These are phyloP conservation scores for Halcyon smyrnensis DNA, from an alignment of 2,797 vertebrate genomes.

Conservation along the genomic window DNA sequence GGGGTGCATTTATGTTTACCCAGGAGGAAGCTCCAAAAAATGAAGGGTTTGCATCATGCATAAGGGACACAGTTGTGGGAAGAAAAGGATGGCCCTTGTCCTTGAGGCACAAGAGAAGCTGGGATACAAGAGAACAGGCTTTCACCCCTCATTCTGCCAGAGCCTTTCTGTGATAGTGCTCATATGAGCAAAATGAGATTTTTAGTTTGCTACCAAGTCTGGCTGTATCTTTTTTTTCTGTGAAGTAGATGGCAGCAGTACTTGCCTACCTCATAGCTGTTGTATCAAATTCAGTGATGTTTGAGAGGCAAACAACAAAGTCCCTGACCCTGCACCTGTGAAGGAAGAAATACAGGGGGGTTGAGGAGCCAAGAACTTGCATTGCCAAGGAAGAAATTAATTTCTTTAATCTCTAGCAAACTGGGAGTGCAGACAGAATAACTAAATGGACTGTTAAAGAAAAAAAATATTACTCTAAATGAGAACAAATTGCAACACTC, in stretches of 20 bases:
- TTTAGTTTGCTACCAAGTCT: neutral
- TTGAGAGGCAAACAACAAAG: constrained; percentile 27
- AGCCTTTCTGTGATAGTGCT: neutral
- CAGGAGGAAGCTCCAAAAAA: neutral
- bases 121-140: neutral
- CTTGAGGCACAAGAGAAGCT: neutral
- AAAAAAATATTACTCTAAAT: neutral
- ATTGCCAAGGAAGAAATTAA: neutral
- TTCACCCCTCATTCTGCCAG: neutral
- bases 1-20: neutral
- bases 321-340: constrained; percentile 29
- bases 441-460: neutral
- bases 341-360: constrained; percentile 22
- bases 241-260: neutral
- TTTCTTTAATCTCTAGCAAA: neutral
- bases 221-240: neutral
- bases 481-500: neutral
- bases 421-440: neutral
- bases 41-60: neutral
- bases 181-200: neutral
- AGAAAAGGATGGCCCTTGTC: neutral
- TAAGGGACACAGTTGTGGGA: neutral
- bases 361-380: neutral
- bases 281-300: constrained; percentile 30
- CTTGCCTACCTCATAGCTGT: constrained; percentile 14